These are phyloP conservation scores for Acanthosepion pharaonis DNA, from an alignment of 2,888 invertebrate genomes.

Conservation along the genomic window DNA sequence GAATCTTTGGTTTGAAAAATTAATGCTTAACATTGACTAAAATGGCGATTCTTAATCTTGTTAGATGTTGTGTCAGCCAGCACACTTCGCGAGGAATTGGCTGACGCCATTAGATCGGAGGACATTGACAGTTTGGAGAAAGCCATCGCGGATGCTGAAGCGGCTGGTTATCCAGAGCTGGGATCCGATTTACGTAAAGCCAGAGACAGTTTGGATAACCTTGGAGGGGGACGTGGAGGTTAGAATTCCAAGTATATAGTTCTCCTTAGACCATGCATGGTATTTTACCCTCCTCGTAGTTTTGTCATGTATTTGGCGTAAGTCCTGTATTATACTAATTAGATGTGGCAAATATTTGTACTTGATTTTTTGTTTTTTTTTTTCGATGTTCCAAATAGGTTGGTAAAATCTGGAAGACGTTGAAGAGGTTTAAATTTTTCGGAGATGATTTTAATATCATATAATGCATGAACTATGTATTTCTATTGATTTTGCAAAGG, in stretches of 20 bases:
- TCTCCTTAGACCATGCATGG: background rate
- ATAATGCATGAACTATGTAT: too few relatives aligned
- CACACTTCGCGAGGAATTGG: background rate
- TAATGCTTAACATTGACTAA: background rate
- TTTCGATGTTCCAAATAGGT: background rate
- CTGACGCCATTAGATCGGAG: background rate
- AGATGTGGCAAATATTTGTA: background rate
- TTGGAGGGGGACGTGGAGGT: background rate
- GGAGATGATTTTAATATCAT: background rate
- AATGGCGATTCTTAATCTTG: background rate
- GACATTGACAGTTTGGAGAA: constrained; percentile 24
- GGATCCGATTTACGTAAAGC: background rate
- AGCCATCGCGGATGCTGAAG: background rate
- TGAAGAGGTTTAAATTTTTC: background rate
- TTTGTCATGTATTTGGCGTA: background rate
- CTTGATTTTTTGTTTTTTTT: too few relatives aligned
- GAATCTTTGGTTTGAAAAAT: background rate
- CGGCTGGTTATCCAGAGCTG: constrained; percentile 25
- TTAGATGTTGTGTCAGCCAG: background rate
- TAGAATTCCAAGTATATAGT: background rate
- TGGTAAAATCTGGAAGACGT: background rate
- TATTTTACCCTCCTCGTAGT: background rate
- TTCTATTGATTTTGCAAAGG: too few relatives aligned
- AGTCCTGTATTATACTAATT: background rate
- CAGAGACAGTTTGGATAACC: background rate